Conservation (phyloP, 1,140 invertebrate genomes). For the Brachionus manjavacas region DNA sequence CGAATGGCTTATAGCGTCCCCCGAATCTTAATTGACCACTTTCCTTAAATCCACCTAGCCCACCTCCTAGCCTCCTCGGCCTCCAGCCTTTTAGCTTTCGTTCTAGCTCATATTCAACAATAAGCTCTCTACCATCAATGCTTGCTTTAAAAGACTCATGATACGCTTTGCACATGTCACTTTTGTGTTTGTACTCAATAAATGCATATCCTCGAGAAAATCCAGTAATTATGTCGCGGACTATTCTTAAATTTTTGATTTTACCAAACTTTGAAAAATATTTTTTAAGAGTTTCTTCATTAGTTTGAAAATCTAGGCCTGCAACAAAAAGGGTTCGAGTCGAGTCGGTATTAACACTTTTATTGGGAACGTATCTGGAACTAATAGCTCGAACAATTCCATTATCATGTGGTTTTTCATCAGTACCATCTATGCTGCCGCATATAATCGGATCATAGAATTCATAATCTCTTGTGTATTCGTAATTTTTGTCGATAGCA, state of each 20-base stretch:
- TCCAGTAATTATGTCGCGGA: slow-evolving; percentile 75
- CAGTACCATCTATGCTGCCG: slow-evolving; percentile 78
- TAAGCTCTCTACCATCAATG: slow-evolving; percentile 63
- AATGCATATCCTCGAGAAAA: slow-evolving; percentile 77
- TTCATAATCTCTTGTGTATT: slow-evolving; percentile 3
- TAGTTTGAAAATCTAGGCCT: slow-evolving; percentile 69
- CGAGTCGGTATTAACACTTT: slow-evolving; percentile 62
- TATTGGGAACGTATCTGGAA: slow-evolving; percentile 44
- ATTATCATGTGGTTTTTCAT: slow-evolving; percentile 73
- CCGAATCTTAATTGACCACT: slow-evolving; percentile 83
- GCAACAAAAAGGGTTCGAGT: slow-evolving; percentile 72
- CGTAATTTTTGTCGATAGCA: slow-evolving; percentile 3
- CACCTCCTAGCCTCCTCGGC: slow-evolving; percentile 76
- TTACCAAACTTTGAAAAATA: slow-evolving; percentile 57
- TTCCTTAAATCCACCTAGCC: slow-evolving; percentile 78
- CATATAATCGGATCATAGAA: slow-evolving; percentile 61
- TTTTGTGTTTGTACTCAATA: slow-evolving; percentile 66
- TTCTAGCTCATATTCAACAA: slow-evolving; percentile 62
- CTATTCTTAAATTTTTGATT: slow-evolving; percentile 66
- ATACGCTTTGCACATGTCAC: slow-evolving; percentile 14
- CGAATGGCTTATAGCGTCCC: slow-evolving; percentile 68
- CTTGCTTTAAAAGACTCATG: not conserved
- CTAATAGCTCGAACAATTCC: slow-evolving; percentile 69
- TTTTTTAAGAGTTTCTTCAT: slow-evolving; percentile 58
- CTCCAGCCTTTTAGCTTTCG: slow-evolving; percentile 70